Evolutionary conservation across 2,888 invertebrate species (phyloP).

Genomic region (Proisotoma minuta): DNA sequence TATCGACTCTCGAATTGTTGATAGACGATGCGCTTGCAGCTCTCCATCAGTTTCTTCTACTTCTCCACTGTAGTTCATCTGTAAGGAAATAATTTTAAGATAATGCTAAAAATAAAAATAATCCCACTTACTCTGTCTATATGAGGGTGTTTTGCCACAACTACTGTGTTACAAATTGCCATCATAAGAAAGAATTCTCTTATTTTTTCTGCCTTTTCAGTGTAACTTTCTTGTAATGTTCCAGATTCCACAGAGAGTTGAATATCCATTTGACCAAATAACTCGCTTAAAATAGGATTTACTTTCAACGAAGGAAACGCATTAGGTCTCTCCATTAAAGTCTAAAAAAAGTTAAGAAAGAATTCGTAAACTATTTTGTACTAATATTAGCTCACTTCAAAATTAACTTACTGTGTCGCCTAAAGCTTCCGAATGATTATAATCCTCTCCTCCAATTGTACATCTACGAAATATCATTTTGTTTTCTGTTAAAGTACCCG

Average conservation of each 20-base stretch:
- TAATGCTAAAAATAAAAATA: not conserved
- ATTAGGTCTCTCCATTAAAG: slow-evolving; percentile 4
- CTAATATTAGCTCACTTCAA: not conserved
- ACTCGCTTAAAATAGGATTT: slow-evolving; percentile 33
- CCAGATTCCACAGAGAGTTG: slow-evolving; percentile 12
- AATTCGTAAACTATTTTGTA: not conserved
- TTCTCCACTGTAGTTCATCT: slow-evolving; percentile 56
- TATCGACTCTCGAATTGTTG: slow-evolving; percentile 42
- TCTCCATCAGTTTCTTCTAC: slow-evolving; percentile 31
- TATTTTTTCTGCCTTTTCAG: slow-evolving; percentile 64
- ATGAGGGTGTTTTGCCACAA: slow-evolving; percentile 81
- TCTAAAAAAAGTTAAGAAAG: slow-evolving; percentile 2
- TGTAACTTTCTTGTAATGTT: not conserved
- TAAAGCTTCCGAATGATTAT: slow-evolving; percentile 70
- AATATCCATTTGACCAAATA: slow-evolving; percentile 29
- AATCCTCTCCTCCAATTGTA: slow-evolving; percentile 82
- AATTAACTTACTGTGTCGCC: slow-evolving; percentile 9
- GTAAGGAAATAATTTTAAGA: not conserved
- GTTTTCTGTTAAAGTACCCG: slow-evolving; percentile 95
- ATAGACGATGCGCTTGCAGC: slow-evolving; percentile 27
- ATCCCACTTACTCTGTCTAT: slow-evolving; percentile 59
- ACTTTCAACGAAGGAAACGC: slow-evolving; percentile 32
- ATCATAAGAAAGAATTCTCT: slow-evolving; percentile 85
- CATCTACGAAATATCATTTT: slow-evolving; percentile 94
- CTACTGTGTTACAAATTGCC: slow-evolving; percentile 94